Base-by-base conservation (phyloP, 2,113 vertebrate genomes). In the Melanostigma gelatinosum region DNA sequence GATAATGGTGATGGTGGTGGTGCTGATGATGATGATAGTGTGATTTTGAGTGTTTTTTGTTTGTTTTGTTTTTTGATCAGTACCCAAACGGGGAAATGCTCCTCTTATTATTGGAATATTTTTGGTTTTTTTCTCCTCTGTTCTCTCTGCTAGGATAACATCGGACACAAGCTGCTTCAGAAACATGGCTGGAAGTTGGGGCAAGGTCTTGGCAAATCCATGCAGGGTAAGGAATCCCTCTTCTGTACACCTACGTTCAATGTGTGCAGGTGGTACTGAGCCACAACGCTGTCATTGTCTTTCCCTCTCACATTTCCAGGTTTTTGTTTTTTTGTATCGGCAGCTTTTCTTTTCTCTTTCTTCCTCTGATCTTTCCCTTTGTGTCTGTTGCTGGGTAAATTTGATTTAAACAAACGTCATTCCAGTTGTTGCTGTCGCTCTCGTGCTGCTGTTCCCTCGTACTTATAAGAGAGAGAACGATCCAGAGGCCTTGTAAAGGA, bases 151-250 rank as follows among this genome's bases (percentile, higher is more conserved):
- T 96, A 99, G 98, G 98, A 99, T 96, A 99, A 99, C 97, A 99
- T 99, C 92, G 98, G 98, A 93, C 98, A 99, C 92, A 96, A 97
- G 93, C 96, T 99, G 93, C 98, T 99, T 91, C 97, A 99, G 97
- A 99, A 99, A 96, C 98, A 99, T 99, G 98, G 98, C 89, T 99
- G 98, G 98, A 99, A 99, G 96, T 96, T 97, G 95, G 98, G 98
- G 89, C 97, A 99, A 95, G 98, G 98, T 90, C 96, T 99, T 95
- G 98, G 98, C 87, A 99, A 99, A 95, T 95, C 95, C 81, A 96
- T 99, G 95, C 98, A 99, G 96, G 98, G 98, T 99, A 98, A 99
- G 98, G 94, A 73, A 24, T 55, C 75, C 52, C 55, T 89, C 85
- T 36, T 46, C 64, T 75, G 52, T 44, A 83, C 70, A 80, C 66